Base-by-base conservation (phyloP, 2,888 invertebrate genomes). In the Lepetodrilus schrolli region DNA sequence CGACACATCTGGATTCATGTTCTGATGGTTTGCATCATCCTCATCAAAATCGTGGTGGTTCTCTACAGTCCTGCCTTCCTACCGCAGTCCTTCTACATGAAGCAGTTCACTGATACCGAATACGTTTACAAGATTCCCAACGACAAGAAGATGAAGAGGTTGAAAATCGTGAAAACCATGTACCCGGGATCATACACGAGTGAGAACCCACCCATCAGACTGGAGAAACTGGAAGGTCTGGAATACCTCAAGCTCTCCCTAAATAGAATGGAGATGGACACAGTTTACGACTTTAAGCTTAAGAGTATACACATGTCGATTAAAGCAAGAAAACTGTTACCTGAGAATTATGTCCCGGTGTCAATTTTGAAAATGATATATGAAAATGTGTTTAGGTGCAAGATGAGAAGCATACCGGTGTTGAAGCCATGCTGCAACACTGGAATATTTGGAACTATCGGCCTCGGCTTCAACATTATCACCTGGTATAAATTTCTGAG, bases 381-480 rank as follows among this genome's bases (percentile, higher is more conserved):
- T 74, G 83, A 84, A 47, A 79, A 84, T 23, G 65, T 87, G 3
- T 49, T 86, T 34, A 80, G 82, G 4, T 89, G 88, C 74, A 83
- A 85, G 68, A 80, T 89, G 4, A 76, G 86, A 5, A 78, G 83
- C 26, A 76, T 85, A 2, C 66, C 77, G 4, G 65, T 74, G 1
- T 34, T 78, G 30, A 66, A 65, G 5, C 70, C 50, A 0, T 78
- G 78, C 38, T 79, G 79, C 47, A 47, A 72, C 8, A 68, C 72
- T 4, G 69, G 58, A 72, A 49, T 79, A 1, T 77, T 74, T 30
- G 75, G 77, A 5, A 43, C 50, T 4, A 51, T 77, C 17, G 73
- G 51, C 37, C 73, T 74, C 0, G 74, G 77, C 1, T 34, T 70
- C 2, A 74, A 37, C 13, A 50, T 65, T 1, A 51, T 79, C 13